Evolutionary conservation across 2,113 vertebrate species (phyloP), one percentile per base, ranked within the genome.

Genomic region (Gambusia holbrooki): DNA sequence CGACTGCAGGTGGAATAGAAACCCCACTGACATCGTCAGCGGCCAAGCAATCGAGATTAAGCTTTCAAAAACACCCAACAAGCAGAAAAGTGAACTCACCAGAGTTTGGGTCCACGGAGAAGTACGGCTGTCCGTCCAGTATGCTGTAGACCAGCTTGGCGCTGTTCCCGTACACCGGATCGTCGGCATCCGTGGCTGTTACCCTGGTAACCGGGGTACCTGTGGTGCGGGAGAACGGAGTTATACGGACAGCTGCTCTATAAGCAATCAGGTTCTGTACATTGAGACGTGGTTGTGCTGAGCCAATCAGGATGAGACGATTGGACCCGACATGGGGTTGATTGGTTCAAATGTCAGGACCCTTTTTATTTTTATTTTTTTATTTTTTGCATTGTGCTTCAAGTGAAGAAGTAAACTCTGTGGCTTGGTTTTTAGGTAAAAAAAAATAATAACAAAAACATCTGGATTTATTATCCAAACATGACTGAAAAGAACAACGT

Each of bases 61-160:
- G 4, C 8, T 48, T 33, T 7, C 12, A 25, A 32, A 33, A 71
- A 66, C 8, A 74, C 3, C 2, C 15, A 63, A 4, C n/a, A 66
- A 51, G 3, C 30, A 64, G 28, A 64, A 35, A 69, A 33, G 15
- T 0, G 42, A 11, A 88, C 95, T 86, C 84, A 99, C 98, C 98
- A 85, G 97, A 96, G 80, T 97, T 97, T 35, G 97, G 96, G 83
- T 99, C 98, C 69, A 99, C 95, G 25, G 98, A 99, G 90, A 99
- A 99, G 88, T 99, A 99, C 11, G 98, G 98, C 72, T 99, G 98
- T 15, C 98, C 98, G 88, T 99, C 96, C 90, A 99, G 90, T 71
- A 99, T 99, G 90, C 98, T 99, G 76, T 99, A 99, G 78, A 99
- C 97, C 70, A 99, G 92, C 87, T 95, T 98, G 37, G 98, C 98